Evolutionary conservation across 1,140 invertebrate genomes (phyloP).

Genomic region (Acromyrmex charruanus): DNA sequence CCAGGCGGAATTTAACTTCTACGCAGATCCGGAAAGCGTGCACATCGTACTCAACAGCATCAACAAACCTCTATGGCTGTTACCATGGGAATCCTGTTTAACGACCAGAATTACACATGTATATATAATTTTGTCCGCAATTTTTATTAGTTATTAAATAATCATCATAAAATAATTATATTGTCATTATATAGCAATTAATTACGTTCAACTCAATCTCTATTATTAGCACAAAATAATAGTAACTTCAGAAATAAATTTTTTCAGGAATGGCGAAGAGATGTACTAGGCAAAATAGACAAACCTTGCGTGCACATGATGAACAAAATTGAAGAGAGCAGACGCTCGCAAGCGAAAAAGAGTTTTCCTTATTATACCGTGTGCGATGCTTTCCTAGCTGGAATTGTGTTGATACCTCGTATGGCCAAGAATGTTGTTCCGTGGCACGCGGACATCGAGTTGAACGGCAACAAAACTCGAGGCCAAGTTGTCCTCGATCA

Average conservation of each 20-base stretch:
- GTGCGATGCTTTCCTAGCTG: conserved; percentile 88
- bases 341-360: conserved; percentile 79
- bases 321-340: conserved; percentile 86
- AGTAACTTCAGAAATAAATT: background rate
- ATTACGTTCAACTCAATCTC: background rate
- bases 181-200: background rate
- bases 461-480: conserved; percentile 87
- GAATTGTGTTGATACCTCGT: conserved; percentile 85
- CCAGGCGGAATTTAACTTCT: conserved; percentile 93
- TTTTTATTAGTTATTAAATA: too few relatives aligned
- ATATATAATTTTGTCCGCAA: conserved; percentile 67
- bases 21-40: conserved; percentile 92
- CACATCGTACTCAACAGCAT: conserved; percentile 89
- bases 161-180: background rate
- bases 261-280: conserved; percentile 88
- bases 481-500: conserved; percentile 89
- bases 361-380: conserved; percentile 83
- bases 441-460: conserved; percentile 87
- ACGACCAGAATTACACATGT: conserved; percentile 86
- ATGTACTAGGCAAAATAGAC: conserved; percentile 84
- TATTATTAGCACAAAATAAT: conserved; percentile 35
- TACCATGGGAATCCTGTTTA: conserved; percentile 90
- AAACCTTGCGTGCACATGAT: conserved; percentile 86
- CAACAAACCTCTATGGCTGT: conserved; percentile 87
- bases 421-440: conserved; percentile 73